Evolutionary conservation across 2,888 invertebrate genomes (phyloP), one percentile per base, ranked within the genome.

Genomic region (Napeogenes inachia): DNA sequence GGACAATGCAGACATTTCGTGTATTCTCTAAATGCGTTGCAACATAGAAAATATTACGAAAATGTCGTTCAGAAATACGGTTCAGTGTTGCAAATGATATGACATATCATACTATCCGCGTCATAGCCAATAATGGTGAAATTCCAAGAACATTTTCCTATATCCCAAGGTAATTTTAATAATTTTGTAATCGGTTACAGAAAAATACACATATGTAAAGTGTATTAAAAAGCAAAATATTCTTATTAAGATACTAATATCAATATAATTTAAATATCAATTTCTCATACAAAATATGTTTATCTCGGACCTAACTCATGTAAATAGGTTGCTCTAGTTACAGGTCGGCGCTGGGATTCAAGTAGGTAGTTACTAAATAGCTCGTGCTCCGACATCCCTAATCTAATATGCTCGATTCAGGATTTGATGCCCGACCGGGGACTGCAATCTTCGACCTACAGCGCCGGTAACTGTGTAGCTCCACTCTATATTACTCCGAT

Each of bases 401-500:
- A 85, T 85, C 83, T 83, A 85, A 86, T 84, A 82, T 81, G 78
- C 80, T 75, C 73, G 76, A 78, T 81, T 77, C 77, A 65, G 68
- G 69, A 69, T 71, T 71, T 70, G 70, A 71, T 68, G 68, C 67
- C 67, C 65, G 74, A 72, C 69, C 70, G 68, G 74, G 69, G 73
- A 73, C 75, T 80, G 80, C 81, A 79, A 81, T 81, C 83, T 81
- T 80, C 74, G 72, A 77, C 75, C 74, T 71, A 68, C 70, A 78
- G 76, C 71, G 76, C 76, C 70, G 68, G 72, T 62, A 62, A 63
- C 65, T 61, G 68, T 74, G 73, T 70, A 74, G 76, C 77, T 74
- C 70, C 64, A 70, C 75, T 78, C 73, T 73, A 72, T 78, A 79
- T 78, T 78, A 77, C 78, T 71, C 69, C 70, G 68, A 69, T 67